Base-by-base conservation (phyloP, 2,797 vertebrate species). In the Sebastes trivittatus region DNA sequence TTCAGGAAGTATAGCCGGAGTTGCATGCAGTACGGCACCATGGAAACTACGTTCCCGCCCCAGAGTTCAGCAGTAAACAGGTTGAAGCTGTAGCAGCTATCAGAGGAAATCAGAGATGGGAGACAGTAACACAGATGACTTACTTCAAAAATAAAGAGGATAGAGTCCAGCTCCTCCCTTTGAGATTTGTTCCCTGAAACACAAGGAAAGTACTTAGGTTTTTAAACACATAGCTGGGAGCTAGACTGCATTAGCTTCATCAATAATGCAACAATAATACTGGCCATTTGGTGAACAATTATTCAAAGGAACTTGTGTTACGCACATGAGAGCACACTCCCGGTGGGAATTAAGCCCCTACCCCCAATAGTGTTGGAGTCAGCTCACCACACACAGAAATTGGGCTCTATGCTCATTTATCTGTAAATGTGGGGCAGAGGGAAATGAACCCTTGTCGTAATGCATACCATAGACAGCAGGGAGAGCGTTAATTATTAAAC, bases 61-160 rank as follows among this genome's bases (percentile, higher is more conserved):
- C 46, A 32, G 56, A 77, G 71, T 69, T 81, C 9, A 80, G 72
- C 80, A 74, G 81, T 82, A 86, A 90, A 91, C 82, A 87, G 78
- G 78, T 54, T 77, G 75, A 68, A 49, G 83, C 60, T 72, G 29
- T 5, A 54, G 65, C 25, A 78, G 75, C 55, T 46, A 22, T 69
- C 38, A 60, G 49, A 14, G 18, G 49, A 76, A 76, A 87, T 72
- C 68, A 68, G 8, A 87, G 36, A 79, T 29, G 25, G 42, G 29
- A 82, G n/a, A 71, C 61, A 80, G 76, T 30, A 88, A 52, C 36
- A n/a, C 30, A 65, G 13, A 62, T 68, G 55, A 97, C 98, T 97
- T 98, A 99, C 98, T 97, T 99, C 98, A 96, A 99, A 99, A 96
- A 99, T 96, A 97, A 98, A 98, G 91, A 99, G 98, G 91, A 99